These are phyloP conservation scores for Rosalia funebris DNA, from an alignment of 2,888 invertebrate genomes.

Conservation along the genomic window DNA sequence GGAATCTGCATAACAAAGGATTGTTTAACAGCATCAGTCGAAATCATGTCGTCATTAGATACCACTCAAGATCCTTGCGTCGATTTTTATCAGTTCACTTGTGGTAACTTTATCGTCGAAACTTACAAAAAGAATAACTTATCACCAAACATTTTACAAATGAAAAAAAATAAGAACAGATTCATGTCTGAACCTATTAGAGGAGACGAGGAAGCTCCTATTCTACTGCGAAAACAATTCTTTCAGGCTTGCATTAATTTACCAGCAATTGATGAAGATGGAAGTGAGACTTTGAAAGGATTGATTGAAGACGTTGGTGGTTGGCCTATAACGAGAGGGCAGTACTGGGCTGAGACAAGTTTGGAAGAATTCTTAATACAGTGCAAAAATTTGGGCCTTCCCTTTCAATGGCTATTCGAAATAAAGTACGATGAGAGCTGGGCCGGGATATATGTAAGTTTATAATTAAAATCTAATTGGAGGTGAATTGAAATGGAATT, in stretches of 20 bases:
- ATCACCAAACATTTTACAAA: slow-evolving; percentile 26
- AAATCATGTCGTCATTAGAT: slow-evolving; percentile 75
- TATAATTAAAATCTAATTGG: background rate
- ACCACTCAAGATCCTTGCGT: slow-evolving; percentile 76
- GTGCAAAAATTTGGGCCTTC: slow-evolving; percentile 25
- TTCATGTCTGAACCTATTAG: slow-evolving; percentile 35
- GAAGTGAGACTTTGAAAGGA: slow-evolving; percentile 21
- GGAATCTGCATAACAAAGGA: slow-evolving; percentile 70
- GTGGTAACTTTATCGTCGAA: slow-evolving; percentile 70
- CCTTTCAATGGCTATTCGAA: slow-evolving; percentile 30
- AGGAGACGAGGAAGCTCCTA: slow-evolving; percentile 10
- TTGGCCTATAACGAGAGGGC: slow-evolving; percentile 29
- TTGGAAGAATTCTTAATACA: slow-evolving; percentile 13
- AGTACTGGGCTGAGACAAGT: background rate
- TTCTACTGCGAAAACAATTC: slow-evolving; percentile 26
- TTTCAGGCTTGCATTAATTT: slow-evolving; percentile 36
- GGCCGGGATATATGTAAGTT: slow-evolving; percentile 16
- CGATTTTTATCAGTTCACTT: slow-evolving; percentile 80
- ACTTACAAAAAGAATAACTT: slow-evolving; percentile 24
- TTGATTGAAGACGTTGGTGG: slow-evolving; percentile 29
- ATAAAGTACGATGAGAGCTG: background rate
- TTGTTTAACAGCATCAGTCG: slow-evolving; percentile 80
- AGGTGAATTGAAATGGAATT: too few relatives aligned
- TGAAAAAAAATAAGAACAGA: slow-evolving; percentile 33
- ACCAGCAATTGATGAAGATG: slow-evolving; percentile 34